These are phyloP conservation scores for Enteromius paludinosus DNA, from an alignment of 2,797 vertebrate species.

Conservation along the genomic window DNA sequence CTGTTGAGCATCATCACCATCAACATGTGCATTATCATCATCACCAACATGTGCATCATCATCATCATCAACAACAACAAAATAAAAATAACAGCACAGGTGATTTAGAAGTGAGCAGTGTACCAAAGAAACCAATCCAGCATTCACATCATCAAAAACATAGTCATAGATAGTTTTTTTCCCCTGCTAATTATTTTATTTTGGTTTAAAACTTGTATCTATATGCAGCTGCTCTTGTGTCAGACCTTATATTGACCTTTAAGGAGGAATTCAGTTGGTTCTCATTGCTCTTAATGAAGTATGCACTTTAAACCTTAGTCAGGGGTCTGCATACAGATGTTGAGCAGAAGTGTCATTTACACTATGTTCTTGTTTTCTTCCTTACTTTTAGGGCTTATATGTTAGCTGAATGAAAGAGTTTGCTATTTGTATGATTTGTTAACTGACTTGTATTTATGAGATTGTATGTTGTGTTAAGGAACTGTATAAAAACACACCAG, in stretches of 20 bases:
- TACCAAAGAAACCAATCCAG: neutral
- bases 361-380: neutral
- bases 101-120: neutral
- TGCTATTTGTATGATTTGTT: neutral
- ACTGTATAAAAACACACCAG: neutral
- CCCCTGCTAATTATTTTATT: neutral
- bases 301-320: conserved; percentile 60
- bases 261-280: neutral
- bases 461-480: neutral
- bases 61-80: conserved; percentile 9
- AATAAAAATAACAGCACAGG: conserved; percentile 5
- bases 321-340: conserved; percentile 59
- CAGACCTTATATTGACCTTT: neutral
- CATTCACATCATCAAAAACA: conserved; percentile 16
- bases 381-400: neutral
- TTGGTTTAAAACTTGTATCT: neutral
- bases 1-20: neutral
- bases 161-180: neutral
- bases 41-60: neutral
- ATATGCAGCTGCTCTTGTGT: neutral
- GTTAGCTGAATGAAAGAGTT: neutral
- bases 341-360: conserved; percentile 29
- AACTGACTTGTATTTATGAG: neutral
- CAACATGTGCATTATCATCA: conserved; percentile 10
- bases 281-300: conserved; percentile 63